Evolutionary conservation across 2,797 vertebrate genomes (phyloP).

Genomic region (Coilia nasus): DNA sequence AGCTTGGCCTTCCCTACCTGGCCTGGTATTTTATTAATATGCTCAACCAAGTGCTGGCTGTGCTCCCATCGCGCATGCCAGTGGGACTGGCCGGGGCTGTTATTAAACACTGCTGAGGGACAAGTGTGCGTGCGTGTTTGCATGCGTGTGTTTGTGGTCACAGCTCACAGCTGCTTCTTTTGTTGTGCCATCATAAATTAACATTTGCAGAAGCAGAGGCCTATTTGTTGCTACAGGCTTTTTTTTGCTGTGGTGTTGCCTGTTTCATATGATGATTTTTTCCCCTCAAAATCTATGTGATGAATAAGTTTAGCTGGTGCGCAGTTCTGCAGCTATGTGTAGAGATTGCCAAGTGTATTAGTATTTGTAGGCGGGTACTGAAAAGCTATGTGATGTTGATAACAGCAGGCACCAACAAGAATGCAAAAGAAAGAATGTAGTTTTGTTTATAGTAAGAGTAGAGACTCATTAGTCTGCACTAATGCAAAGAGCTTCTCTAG

Average conservation of each 20-base stretch:
- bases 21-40: not conserved
- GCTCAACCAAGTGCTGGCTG: conserved; percentile 32
- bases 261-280: not conserved
- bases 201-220: conserved; percentile 26
- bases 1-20: not conserved
- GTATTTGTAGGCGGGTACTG: not conserved
- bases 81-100: conserved; percentile 48
- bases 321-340: not conserved
- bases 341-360: not conserved
- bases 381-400: not conserved
- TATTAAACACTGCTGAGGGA: conserved; percentile 55
- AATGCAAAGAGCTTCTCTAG: not conserved
- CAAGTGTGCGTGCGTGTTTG: conserved; percentile 28
- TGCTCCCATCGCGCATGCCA: conserved; percentile 49
- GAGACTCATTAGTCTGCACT: not conserved
- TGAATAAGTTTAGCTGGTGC: not conserved
- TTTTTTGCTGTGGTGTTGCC: not conserved
- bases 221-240: not conserved
- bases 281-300: not conserved
- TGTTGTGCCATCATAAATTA: conserved; percentile 55
- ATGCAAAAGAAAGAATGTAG: not conserved
- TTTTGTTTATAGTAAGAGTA: not conserved
- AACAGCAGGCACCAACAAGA: not conserved
- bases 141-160: not conserved
- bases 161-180: conserved; percentile 48